These are phyloP conservation scores for Dasysyrphus tricinctus DNA, from an alignment of 2,888 invertebrate species.

Conservation along the genomic window DNA sequence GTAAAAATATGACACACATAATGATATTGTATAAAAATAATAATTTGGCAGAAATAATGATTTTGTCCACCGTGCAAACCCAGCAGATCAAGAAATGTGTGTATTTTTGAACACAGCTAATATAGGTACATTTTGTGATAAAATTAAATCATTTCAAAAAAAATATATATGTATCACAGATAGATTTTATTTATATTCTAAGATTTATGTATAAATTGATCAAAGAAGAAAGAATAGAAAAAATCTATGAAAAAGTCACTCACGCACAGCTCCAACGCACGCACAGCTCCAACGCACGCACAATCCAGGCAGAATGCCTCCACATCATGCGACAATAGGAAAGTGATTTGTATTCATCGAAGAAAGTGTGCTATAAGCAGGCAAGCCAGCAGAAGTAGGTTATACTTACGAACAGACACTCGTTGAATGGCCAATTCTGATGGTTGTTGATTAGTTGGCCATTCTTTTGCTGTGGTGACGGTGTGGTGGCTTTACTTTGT, in stretches of 20 bases:
- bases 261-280: conserved; percentile 46
- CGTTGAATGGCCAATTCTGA: conserved; percentile 58
- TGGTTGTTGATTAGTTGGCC: conserved; percentile 61
- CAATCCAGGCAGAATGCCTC: conserved; percentile 1
- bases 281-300: conserved; percentile 51
- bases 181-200: neutral
- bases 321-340: conserved; percentile 32
- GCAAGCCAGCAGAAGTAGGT: conserved; percentile 38
- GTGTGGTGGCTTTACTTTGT: conserved; percentile 30
- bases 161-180: neutral
- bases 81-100: too few species aligned
- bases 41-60: too few species aligned
- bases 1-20: too few species aligned
- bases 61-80: too few species aligned
- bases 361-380: conserved; percentile 69
- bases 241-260: conserved; percentile 46
- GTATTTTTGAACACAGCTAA: too few species aligned
- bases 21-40: too few species aligned
- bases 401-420: conserved; percentile 57
- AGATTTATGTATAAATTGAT: neutral
- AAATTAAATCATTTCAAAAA: too few species aligned
- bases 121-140: too few species aligned
- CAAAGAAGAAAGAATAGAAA: conserved; percentile 21
- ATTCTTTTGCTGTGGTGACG: conserved; percentile 44
- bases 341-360: conserved; percentile 57